Evolutionary conservation across 1,140 invertebrate species (phyloP).

Genomic region (Philopotamus ludificatus): DNA sequence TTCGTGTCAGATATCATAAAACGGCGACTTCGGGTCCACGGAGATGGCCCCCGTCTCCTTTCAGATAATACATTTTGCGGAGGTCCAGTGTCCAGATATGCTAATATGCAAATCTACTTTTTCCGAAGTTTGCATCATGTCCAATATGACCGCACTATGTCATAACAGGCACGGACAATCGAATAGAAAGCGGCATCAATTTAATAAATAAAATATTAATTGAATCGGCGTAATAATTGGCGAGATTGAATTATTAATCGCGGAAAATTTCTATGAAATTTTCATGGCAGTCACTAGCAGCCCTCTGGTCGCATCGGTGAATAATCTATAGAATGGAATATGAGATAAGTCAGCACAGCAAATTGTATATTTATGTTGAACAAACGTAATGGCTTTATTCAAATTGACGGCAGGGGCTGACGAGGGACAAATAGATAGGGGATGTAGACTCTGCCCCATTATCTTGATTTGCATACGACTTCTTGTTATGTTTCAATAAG

Average conservation of each 20-base stretch:
- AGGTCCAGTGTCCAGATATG: conserved; percentile 7
- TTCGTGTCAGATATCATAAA: conserved; percentile 25
- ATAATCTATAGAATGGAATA: conserved; percentile 3
- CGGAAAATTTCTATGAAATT: neutral
- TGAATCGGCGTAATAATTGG: no score
- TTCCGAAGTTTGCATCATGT: conserved; percentile 8
- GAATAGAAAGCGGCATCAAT: neutral
- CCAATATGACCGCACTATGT: conserved; percentile 16
- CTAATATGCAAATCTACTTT: conserved; percentile 4
- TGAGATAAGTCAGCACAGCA: conserved; percentile 9
- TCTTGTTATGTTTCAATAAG: neutral
- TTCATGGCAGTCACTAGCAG: neutral
- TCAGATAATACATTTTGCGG: conserved; percentile 8
- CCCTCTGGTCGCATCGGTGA: neutral
- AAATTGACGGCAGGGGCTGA: conserved; percentile 29
- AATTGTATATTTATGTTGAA: conserved; percentile 30
- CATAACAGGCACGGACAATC: conserved; percentile 4
- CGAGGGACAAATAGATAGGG: neutral
- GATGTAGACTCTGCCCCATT: neutral
- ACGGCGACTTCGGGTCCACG: conserved; percentile 2
- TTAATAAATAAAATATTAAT: no score
- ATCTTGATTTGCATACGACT: neutral
- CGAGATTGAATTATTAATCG: no score
- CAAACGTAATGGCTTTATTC: conserved; percentile 35
- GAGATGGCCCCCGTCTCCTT: neutral